These are phyloP conservation scores for Drosophila longiperda DNA, from an alignment of 2,888 invertebrate genomes.

Conservation along the genomic window DNA sequence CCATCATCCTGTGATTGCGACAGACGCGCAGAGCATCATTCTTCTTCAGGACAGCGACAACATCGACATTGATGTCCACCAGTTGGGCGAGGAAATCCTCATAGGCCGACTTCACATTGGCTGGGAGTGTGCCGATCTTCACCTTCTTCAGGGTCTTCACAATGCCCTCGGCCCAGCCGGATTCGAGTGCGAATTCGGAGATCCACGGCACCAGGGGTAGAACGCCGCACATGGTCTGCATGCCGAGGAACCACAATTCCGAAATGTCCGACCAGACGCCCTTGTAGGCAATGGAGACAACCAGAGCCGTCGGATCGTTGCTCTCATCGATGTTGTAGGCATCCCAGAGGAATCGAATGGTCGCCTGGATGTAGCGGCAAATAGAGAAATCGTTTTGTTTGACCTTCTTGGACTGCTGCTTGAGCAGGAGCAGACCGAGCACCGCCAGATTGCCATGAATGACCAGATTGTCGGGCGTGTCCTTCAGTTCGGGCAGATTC, in stretches of 20 bases:
- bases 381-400: slow-evolving; percentile 95
- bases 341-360: slow-evolving; percentile 96
- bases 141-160: slow-evolving; percentile 92
- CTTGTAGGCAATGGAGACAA: slow-evolving; percentile 94
- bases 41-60: slow-evolving; percentile 91
- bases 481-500: slow-evolving; percentile 93
- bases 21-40: slow-evolving; percentile 93
- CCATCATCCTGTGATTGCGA: slow-evolving; percentile 94
- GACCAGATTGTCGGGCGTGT: slow-evolving; percentile 92
- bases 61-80: slow-evolving; percentile 92
- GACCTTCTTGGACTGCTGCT: slow-evolving; percentile 92
- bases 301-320: slow-evolving; percentile 92
- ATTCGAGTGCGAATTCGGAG: slow-evolving; percentile 95
- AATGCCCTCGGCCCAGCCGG: slow-evolving; percentile 97
- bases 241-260: slow-evolving; percentile 96
- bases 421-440: slow-evolving; percentile 92
- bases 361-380: slow-evolving; percentile 94
- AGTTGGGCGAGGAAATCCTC: slow-evolving; percentile 95
- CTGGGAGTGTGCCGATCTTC: slow-evolving; percentile 91
- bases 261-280: slow-evolving; percentile 95
- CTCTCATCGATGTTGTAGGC: slow-evolving; percentile 96
- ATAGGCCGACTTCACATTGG: slow-evolving; percentile 94
- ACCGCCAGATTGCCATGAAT: slow-evolving; percentile 94
- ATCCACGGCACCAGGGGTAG: slow-evolving; percentile 94
- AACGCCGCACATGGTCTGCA: slow-evolving; percentile 95